These are phyloP conservation scores for Bombus consobrinus DNA, from an alignment of 1,140 invertebrate species.

Conservation along the genomic window DNA sequence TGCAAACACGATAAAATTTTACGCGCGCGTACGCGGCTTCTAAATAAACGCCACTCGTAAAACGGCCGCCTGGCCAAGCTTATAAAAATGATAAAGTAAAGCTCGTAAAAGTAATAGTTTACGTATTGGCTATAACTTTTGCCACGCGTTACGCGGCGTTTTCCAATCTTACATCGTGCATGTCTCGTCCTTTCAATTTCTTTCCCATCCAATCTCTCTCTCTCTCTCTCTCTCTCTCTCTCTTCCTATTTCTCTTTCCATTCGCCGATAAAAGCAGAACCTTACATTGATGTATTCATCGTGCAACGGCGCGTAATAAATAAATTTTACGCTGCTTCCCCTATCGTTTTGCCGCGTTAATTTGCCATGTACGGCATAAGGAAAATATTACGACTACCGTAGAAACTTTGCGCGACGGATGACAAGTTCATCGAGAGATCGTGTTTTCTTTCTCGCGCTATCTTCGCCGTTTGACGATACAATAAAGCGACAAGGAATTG, in stretches of 20 bases:
- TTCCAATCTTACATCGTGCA: not conserved
- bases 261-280: not conserved
- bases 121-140: slow-evolving; percentile 42
- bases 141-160: slow-evolving; percentile 8
- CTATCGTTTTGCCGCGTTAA: not conserved
- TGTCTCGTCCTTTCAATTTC: not conserved
- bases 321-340: slow-evolving; percentile 9
- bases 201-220: not conserved
- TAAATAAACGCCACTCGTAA: slow-evolving; percentile 53
- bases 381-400: not conserved
- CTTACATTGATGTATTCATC: not conserved
- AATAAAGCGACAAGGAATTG: not conserved
- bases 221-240: not conserved
- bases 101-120: slow-evolving; percentile 56
- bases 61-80: slow-evolving; percentile 33
- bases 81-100: slow-evolving; percentile 52
- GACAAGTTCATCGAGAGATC: not conserved
- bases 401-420: not conserved
- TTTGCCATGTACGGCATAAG: not conserved
- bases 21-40: slow-evolving; percentile 21
- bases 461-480: not conserved
- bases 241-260: not conserved
- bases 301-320: slow-evolving; percentile 16
- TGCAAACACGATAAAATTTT: slow-evolving; percentile 47
- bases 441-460: not conserved